These are phyloP conservation scores for Sebastes flavidus DNA, from an alignment of 2,797 vertebrate genomes.

Conservation along the genomic window DNA sequence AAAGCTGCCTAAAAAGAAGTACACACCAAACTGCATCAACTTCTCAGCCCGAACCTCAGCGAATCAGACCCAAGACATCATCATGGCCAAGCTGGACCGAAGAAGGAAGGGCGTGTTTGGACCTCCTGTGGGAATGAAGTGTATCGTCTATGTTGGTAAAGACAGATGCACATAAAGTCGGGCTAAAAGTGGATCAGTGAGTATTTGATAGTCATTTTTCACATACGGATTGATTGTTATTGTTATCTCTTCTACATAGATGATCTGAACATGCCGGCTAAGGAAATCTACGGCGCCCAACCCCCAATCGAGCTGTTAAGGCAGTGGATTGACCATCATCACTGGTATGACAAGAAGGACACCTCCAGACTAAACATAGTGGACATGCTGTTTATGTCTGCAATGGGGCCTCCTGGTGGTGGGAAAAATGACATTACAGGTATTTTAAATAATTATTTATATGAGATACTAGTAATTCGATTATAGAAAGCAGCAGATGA, in stretches of 20 bases:
- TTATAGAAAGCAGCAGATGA: background rate
- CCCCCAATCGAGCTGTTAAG: slow-evolving; percentile 93
- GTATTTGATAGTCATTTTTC: background rate
- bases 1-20: slow-evolving; percentile 86
- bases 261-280: slow-evolving; percentile 97
- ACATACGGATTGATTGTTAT: background rate
- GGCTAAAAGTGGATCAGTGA: background rate
- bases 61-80: slow-evolving; percentile 92
- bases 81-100: slow-evolving; percentile 93
- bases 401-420: slow-evolving; percentile 95
- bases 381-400: slow-evolving; percentile 88
- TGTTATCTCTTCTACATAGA: slow-evolving; percentile 73
- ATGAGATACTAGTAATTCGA: background rate
- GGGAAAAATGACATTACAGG: slow-evolving; percentile 94
- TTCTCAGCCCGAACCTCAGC: slow-evolving; percentile 95
- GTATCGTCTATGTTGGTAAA: slow-evolving; percentile 92
- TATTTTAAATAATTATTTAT: slow-evolving; percentile 47
- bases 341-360: slow-evolving; percentile 96
- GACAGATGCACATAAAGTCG: background rate
- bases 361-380: slow-evolving; percentile 84
- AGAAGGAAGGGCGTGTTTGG: slow-evolving; percentile 91
- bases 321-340: slow-evolving; percentile 91
- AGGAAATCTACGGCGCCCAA: slow-evolving; percentile 93
- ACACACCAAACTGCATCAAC: slow-evolving; percentile 89
- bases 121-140: slow-evolving; percentile 89